These are phyloP conservation scores for Tetanocera ferruginea DNA, from an alignment of 2,888 invertebrate species.

Conservation along the genomic window DNA sequence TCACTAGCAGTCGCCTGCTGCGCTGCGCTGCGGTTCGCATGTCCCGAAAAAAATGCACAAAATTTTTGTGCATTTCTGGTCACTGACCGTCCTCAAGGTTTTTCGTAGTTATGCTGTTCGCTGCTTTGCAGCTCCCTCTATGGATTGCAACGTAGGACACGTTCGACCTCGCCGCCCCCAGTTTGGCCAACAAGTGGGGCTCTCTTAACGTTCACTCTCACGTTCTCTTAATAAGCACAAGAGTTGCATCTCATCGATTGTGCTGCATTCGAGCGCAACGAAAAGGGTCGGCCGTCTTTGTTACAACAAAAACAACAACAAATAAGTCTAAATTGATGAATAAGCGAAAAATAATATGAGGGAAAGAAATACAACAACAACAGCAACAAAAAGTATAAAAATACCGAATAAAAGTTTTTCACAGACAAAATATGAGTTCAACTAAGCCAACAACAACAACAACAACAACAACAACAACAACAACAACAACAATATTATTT, in stretches of 20 bases:
- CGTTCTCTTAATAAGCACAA: not conserved
- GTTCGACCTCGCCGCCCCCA: not conserved
- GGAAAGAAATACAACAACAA: slow-evolving; percentile 9
- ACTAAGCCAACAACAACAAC: slow-evolving; percentile 19
- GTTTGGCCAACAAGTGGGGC: not conserved
- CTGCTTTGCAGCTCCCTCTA: not conserved
- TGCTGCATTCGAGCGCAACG: not conserved
- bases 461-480: slow-evolving; percentile 15
- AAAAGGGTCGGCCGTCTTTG: not conserved
- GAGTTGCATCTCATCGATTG: not conserved
- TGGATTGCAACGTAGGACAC: not conserved
- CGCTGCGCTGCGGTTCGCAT: slow-evolving; percentile 5
- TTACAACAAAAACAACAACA: slow-evolving; percentile 20
- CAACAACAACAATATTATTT: not conserved
- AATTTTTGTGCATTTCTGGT: slow-evolving; percentile 65
- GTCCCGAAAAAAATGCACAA: slow-evolving; percentile 48
- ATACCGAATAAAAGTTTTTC: slow-evolving; percentile 20
- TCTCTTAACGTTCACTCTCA: not conserved
- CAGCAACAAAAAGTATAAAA: slow-evolving; percentile 22
- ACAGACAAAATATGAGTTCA: slow-evolving; percentile 34
- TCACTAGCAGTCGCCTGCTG: not conserved
- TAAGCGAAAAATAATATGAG: slow-evolving; percentile 25
- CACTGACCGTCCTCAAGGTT: slow-evolving; percentile 69
- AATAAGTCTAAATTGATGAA: slow-evolving; percentile 37
- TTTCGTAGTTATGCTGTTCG: slow-evolving; percentile 49